Percentiles rank a stretch among this genome's conserved stretches.
Conservation (phyloP, 1,140 invertebrate genomes). For the Cephus cinctus region DNA sequence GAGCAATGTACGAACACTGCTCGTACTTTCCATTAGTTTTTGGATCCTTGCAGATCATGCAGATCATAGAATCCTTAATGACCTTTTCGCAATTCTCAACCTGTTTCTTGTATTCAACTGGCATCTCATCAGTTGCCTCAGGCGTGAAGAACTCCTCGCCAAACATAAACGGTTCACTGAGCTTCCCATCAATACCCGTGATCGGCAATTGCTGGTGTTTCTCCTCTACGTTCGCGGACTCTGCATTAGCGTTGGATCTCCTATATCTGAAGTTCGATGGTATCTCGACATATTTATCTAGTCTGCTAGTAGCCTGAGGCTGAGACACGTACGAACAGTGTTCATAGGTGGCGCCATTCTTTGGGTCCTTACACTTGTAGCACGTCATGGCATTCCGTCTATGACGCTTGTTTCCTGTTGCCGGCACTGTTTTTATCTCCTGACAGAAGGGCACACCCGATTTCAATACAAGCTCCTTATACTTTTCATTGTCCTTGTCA, state of each 20-base stretch:
- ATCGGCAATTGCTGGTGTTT: neutral
- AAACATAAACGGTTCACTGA: conserved; percentile 31
- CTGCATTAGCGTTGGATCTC: neutral
- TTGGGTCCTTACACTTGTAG: conserved; percentile 56
- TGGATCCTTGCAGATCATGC: conserved; percentile 67
- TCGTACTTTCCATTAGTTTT: conserved; percentile 73
- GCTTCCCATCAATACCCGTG: conserved; percentile 1
- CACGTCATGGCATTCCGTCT: conserved; percentile 52
- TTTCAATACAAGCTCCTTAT: conserved; percentile 25
- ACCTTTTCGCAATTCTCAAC: conserved; percentile 60
- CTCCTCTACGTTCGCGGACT: neutral
- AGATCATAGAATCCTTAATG: conserved; percentile 66
- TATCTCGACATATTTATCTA: neutral
- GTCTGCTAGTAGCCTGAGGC: conserved; percentile 38
- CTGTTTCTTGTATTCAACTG: conserved; percentile 27
- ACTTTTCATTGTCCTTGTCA: conserved; percentile 17
- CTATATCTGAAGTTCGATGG: neutral
- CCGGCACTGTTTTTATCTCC: conserved; percentile 20
- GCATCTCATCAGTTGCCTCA: conserved; percentile 21
- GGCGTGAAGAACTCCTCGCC: conserved; percentile 40
- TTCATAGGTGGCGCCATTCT: conserved; percentile 51
- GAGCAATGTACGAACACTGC: conserved; percentile 68
- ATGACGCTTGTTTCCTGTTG: neutral
- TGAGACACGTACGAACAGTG: conserved; percentile 52
- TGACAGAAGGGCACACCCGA: conserved; percentile 30